These are phyloP conservation scores for Dipodomys spectabilis DNA, from an alignment of 2,113 vertebrate genomes.

Conservation along the genomic window DNA sequence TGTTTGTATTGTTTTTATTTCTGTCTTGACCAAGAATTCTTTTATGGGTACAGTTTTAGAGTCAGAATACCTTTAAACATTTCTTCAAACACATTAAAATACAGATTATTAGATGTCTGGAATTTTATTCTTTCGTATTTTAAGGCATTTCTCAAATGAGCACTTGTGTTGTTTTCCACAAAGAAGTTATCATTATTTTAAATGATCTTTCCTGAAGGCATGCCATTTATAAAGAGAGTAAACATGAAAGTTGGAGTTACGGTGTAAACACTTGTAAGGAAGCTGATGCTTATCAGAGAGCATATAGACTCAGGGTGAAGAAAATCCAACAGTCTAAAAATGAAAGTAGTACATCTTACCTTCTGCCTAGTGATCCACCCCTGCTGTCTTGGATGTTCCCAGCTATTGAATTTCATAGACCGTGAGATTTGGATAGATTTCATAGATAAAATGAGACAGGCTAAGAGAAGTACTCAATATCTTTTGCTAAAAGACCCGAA, in stretches of 20 bases:
- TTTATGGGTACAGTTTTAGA: slow-evolving; percentile 1
- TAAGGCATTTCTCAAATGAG: neutral
- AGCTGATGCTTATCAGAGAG: neutral
- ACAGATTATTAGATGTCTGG: neutral
- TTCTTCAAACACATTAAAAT: neutral
- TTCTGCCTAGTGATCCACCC: neutral
- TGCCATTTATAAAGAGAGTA: neutral
- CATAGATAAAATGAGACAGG: neutral
- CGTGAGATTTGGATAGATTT: neutral
- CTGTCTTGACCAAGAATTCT: neutral
- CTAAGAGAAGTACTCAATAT: neutral
- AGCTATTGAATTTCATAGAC: neutral
- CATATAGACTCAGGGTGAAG: neutral
- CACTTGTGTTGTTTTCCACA: neutral
- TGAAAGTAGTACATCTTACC: neutral
- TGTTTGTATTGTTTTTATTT: neutral
- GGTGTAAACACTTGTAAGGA: neutral
- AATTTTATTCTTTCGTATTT: neutral
- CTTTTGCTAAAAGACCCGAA: neutral
- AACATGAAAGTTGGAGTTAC: neutral
- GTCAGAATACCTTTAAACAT: neutral
- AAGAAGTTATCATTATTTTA: neutral
- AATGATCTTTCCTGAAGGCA: slow-evolving; percentile 8
- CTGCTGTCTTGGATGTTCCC: neutral
- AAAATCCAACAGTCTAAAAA: neutral